A percentile compares a stretch with the other conserved stretches of the same genome.
These are phyloP conservation scores for Leucozona laternaria DNA, from an alignment of 2,888 invertebrate genomes.

Conservation along the genomic window DNA sequence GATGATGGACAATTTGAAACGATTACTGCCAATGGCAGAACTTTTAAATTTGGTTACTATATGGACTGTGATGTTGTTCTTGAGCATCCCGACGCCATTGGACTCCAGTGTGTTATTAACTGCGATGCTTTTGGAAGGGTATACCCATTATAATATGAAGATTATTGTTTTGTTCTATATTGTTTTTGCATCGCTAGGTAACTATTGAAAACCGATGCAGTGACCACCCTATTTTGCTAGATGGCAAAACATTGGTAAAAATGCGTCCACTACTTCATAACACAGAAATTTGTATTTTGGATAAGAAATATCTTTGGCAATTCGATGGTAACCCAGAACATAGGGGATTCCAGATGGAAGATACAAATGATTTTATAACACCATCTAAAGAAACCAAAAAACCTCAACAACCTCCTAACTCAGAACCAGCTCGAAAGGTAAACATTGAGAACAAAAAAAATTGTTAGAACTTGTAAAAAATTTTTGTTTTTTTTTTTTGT, in stretches of 20 bases:
- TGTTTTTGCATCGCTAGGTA: conserved; percentile 77
- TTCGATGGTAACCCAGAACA: conserved; percentile 68
- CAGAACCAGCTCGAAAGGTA: conserved; percentile 80
- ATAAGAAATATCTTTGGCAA: conserved; percentile 80
- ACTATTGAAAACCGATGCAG: conserved; percentile 80
- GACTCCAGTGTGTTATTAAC: conserved; percentile 81
- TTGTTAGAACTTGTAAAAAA: not conserved
- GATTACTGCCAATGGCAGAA: conserved; percentile 79
- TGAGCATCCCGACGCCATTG: conserved; percentile 78
- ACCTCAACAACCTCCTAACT: conserved; percentile 79
- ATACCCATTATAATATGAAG: conserved; percentile 71
- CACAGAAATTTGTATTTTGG: conserved; percentile 80
- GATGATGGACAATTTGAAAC: conserved; percentile 57
- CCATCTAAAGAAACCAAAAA: conserved; percentile 72
- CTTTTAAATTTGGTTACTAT: conserved; percentile 81
- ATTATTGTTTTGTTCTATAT: conserved; percentile 9
- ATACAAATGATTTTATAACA: conserved; percentile 71
- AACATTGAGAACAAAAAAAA: conserved; percentile 8
- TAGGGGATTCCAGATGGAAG: conserved; percentile 38
- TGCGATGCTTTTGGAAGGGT: conserved; percentile 83
- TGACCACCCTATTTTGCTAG: conserved; percentile 78
- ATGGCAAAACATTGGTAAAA: conserved; percentile 78
- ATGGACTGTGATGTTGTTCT: conserved; percentile 80
- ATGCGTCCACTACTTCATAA: conserved; percentile 80
- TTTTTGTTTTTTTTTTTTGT: not conserved